Base-by-base conservation (phyloP, 2,888 invertebrate species). In the Xanthia togata region DNA sequence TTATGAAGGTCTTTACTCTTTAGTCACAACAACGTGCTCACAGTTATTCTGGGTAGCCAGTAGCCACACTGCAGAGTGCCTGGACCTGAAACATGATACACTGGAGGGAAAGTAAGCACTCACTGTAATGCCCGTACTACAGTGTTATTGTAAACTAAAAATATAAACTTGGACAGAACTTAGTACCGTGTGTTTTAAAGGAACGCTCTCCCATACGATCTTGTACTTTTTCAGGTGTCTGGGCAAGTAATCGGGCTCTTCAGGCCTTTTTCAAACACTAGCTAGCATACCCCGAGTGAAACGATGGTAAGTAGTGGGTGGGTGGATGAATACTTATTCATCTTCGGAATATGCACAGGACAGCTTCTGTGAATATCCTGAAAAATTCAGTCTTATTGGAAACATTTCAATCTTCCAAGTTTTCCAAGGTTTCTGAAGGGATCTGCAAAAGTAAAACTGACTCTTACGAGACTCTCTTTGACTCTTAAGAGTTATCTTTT, bases 101-200 rank as follows among this genome's bases (percentile, higher is more conserved):
- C 79, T 76, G 26, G 50, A 78, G 60, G 76, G 76, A 85, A 85
- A 82, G 84, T 82, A 59, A 70, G 23, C 73, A 53, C 57, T 81
- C 72, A 67, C 72, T 50, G 59, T 47, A 11, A 44, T 68, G 65
- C 44, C 31, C 57, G 76, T 60, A 71, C 73, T 76, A 70, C 60
- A 44, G 23, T 62, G 71, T 76, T 72, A 57, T 79, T 69, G 44
- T 64, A 26, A 71, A 35, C 14, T 60, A 11, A 23, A 59, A 65
- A 74, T 81, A 14, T 47, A 47, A 60, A 70, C 53, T 64, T 55
- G 23, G 5, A 1, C 14, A 59, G 35, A 59, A 35, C 20, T 57
- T 50, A 4, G 53, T 41, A 11, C 12, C 62, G 8, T 20, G 12
- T 50, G 41, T 41, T 8, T 31, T 44, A 14, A 14, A 8, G n/a